Percentiles rank a stretch among this genome's conserved stretches.
Conservation (phyloP, 2,888 invertebrate genomes). For the Morpho achilles region DNA sequence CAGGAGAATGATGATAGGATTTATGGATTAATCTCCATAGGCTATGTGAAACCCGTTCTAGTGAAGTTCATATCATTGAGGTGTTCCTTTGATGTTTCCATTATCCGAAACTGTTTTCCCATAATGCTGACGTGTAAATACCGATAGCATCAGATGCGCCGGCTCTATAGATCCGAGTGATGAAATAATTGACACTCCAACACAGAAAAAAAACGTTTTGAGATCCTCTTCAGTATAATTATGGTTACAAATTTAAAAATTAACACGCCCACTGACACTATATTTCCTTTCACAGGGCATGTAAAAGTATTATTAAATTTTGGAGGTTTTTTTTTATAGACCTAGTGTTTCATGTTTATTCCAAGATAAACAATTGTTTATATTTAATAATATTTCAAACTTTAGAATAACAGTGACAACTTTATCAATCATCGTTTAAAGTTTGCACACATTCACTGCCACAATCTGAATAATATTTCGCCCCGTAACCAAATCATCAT, state of each 20-base stretch:
- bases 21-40: no score
- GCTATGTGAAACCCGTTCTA: no score
- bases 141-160: slow-evolving; percentile 35
- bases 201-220: slow-evolving; percentile 42
- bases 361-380: no score
- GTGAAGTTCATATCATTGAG: not conserved
- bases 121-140: slow-evolving; percentile 50
- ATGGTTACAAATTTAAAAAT: slow-evolving; percentile 35
- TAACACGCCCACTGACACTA: slow-evolving; percentile 34
- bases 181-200: slow-evolving; percentile 68
- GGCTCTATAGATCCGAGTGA: slow-evolving; percentile 48
- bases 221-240: slow-evolving; percentile 36
- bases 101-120: slow-evolving; percentile 31
- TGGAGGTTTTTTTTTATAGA: not conserved
- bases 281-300: slow-evolving; percentile 15
- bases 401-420: no score
- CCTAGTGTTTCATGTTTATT: no score
- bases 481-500: no score
- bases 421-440: no score
- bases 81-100: not conserved
- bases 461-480: no score
- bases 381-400: no score
- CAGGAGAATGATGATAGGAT: no score
- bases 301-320: slow-evolving; percentile 6
- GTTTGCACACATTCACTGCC: no score